Base-by-base conservation (phyloP, 2,797 vertebrate species). In the Percopsis omiscomaycus region DNA sequence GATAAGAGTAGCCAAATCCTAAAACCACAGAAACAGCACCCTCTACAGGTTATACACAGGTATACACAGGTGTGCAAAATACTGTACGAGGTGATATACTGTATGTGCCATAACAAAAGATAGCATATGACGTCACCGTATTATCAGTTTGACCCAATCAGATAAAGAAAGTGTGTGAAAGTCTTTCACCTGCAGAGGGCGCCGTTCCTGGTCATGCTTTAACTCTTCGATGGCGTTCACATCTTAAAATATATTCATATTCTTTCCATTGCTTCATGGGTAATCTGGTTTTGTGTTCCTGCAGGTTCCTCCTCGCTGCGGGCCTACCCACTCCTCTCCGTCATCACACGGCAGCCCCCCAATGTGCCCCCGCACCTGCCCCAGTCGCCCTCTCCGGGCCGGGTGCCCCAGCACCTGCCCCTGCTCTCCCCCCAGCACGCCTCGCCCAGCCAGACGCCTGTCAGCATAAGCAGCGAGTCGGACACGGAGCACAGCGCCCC, bases 391-490 rank as follows among this genome's bases (percentile, higher is more conserved):
- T 14, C 84, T 63, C 12, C 5, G 12, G 0, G 85, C 74, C 28
- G 75, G 9, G 69, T 80, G 27, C 79, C 83, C 55, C 71, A 82
- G 3, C 95, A 92, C 74, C 87, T 96, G 62, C 75, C 95, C 52
- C 85, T 95, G 1, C 77, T 93, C 3, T 90, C 93, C 29, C 85
- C 90, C 0, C 87, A 92, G 55, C 95, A 84, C 1, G 79, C 88
- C 2, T 84, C 88, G 0, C 88, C 90, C 49, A 89, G 91, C 0
- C 94, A 96, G 89, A 83, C 89, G 0, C 86, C 92, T 0, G 90
- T 93, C 59, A 89, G 90, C 0, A 90, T 93, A 84, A 97, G 96
- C 94, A 99, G 97, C 0, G 97, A 99, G 84, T 98, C 96, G 0
- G 97, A 98, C 56, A 90, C 94, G 0, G 97, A 99, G 83, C 95